phyloP scores from a whole-genome alignment of 2,113 vertebrate genomes.

The Fukomys damarensis region DNA sequence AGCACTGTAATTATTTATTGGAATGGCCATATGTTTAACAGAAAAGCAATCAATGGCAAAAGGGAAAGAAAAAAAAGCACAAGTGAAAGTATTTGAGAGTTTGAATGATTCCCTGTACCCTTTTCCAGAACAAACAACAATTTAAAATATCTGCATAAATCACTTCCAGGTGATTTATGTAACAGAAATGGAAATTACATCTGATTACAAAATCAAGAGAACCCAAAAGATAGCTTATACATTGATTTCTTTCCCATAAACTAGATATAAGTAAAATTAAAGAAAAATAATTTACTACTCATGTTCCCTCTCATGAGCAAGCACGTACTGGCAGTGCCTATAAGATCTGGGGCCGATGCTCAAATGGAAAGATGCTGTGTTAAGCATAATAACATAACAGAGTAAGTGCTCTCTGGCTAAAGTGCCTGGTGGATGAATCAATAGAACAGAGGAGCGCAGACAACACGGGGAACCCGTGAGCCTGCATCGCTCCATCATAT shows the following conservation, averaged over 20 bases:
- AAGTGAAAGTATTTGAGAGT: neutral
- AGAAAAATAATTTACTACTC: neutral
- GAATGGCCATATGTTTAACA: neutral
- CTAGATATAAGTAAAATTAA: neutral
- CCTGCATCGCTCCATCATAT: neutral
- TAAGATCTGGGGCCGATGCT: neutral
- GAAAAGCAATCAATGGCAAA: neutral
- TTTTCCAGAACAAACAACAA: neutral
- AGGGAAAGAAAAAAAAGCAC: neutral
- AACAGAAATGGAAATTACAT: constrained; percentile 51
- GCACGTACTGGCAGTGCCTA: neutral
- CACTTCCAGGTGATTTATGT: neutral
- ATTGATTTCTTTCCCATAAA: neutral
- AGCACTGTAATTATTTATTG: neutral
- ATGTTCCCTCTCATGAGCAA: neutral
- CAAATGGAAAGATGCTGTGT: neutral
- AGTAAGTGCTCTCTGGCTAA: neutral
- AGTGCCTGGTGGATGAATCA: neutral
- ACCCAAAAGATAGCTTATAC: neutral
- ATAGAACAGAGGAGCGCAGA: neutral
- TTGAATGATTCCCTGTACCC: neutral
- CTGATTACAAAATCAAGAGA: constrained; percentile 13
- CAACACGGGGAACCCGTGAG: neutral
- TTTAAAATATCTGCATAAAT: constrained; percentile 13
- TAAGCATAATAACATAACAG: neutral